These are phyloP conservation scores for Neoseiulus cucumeris DNA, from an alignment of 1,140 invertebrate genomes.

Conservation along the genomic window DNA sequence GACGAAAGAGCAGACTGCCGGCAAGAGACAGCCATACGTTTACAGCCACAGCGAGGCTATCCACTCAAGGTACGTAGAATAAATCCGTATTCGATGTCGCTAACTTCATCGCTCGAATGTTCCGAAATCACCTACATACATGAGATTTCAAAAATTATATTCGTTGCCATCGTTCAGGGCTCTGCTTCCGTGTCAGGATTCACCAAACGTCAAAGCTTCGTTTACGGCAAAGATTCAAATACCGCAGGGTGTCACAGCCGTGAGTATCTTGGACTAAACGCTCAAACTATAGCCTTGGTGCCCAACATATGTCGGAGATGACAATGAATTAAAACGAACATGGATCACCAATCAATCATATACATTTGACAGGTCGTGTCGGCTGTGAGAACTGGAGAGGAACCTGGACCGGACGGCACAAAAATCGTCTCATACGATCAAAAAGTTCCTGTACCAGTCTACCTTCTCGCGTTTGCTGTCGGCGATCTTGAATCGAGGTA, in stretches of 20 bases:
- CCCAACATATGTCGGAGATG: neutral
- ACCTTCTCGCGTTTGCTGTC: conserved; percentile 60
- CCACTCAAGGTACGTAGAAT: neutral
- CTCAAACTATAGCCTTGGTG: conserved; percentile 12
- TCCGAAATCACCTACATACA: conserved; percentile 12
- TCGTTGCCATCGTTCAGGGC: conserved; percentile 40
- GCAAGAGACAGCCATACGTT: conserved; percentile 64
- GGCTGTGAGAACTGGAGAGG: conserved; percentile 27
- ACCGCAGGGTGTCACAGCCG: neutral
- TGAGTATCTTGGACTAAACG: neutral
- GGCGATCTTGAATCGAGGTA: conserved; percentile 49
- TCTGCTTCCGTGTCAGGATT: conserved; percentile 79
- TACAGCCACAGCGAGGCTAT: conserved; percentile 63
- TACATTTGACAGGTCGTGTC: conserved; percentile 77
- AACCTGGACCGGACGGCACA: conserved; percentile 17
- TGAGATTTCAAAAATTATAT: conserved; percentile 53
- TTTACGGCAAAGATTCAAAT: conserved; percentile 43
- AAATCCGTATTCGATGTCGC: conserved; percentile 13
- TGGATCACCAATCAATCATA: too few species aligned
- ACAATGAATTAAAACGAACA: conserved; percentile 3
- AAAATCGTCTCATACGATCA: conserved; percentile 45
- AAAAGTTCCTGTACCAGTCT: conserved; percentile 36
- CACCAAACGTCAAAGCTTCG: conserved; percentile 67
- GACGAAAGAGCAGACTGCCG: conserved; percentile 58
- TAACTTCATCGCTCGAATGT: neutral